Percentiles rank a stretch among this genome's conserved stretches.
phyloP scores from a whole-genome alignment of 2,888 invertebrate species.

The Gandaritis pyraliata region DNA sequence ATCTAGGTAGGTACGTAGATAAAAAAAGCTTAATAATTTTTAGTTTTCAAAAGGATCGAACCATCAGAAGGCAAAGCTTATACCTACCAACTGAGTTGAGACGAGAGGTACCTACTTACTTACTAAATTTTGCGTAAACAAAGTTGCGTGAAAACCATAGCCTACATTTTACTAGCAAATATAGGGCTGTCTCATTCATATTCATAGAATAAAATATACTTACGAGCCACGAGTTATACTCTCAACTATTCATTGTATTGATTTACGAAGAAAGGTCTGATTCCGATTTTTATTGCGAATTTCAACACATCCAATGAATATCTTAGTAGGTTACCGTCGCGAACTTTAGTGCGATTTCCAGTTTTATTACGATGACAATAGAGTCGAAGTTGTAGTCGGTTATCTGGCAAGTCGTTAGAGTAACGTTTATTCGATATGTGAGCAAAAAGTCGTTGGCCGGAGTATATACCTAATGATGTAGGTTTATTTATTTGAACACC shows the following conservation, averaged over 20 bases:
- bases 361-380: background rate
- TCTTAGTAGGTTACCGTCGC: conserved; percentile 49
- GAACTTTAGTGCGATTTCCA: conserved; percentile 23
- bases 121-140: background rate
- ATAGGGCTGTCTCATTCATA: conserved; percentile 23
- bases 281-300: conserved; percentile 51
- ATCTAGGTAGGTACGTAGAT: no score
- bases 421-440: conserved; percentile 31
- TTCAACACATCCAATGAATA: conserved; percentile 62
- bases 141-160: background rate
- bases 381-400: conserved; percentile 12
- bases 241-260: conserved; percentile 41
- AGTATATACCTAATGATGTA: conserved; percentile 16
- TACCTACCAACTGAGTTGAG: no score
- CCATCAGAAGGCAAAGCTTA: no score
- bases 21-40: no score
- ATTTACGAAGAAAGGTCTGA: conserved; percentile 48
- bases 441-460: conserved; percentile 20
- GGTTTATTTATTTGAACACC: conserved; percentile 10
- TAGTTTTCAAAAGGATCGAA: no score
- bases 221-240: conserved; percentile 24
- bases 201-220: conserved; percentile 35
- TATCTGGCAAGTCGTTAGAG: conserved; percentile 26
- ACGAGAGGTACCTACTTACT: background rate
- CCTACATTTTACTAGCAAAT: conserved; percentile 9